Base-by-base conservation (phyloP, 37 sponge, comb jelly and placozoan species). In the Geodia barretti region DNA sequence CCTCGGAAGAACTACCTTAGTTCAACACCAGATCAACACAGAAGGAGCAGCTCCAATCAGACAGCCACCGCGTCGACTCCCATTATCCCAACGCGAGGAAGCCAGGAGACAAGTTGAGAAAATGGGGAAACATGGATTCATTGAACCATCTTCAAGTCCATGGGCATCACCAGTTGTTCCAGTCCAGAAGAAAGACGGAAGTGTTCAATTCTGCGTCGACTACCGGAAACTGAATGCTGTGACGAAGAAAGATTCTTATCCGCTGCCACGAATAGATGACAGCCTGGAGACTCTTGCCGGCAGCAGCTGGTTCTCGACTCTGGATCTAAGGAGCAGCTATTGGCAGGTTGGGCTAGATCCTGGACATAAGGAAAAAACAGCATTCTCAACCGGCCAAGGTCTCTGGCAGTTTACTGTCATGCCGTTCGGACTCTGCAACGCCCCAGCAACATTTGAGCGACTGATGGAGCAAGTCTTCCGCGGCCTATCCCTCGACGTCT, bases 371-470 rank as follows among this genome's bases (percentile, higher is more conserved):
- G 80, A 60, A n/a, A 90, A 86, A 77, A 86, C 91, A 41, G 91
- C 77, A 3, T 90, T 90, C 39, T 32, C 72, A 32, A 86, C 87
- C 17, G 76, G 66, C 14, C 29, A 68, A 26, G 90, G 90, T n/a
- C 63, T 91, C 5, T 91, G 35, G 32, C 42, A 86, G 43, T 86
- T 90, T 58, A n/a, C n/a, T n/a, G 58, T 74, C 24, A 88, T 88
- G 80, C 85, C 85, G 17, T 89, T 89, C 66, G 83, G 92, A 3
- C 31, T 81, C 26, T 78, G 78, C 41, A 80, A 81, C 61, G 83
- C 88, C 30, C 84, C 85, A 24, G 94, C 90, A 20, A 88, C 82
- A n/a, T n/a, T n/a, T n/a, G n/a, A n/a, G n/a, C n/a, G n/a, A n/a
- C n/a, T n/a, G n/a, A n/a, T n/a, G n/a, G n/a, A n/a, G n/a, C n/a